Evolutionary conservation across 2,113 vertebrate genomes (phyloP).

Genomic region (Corythornis madagascariensis): DNA sequence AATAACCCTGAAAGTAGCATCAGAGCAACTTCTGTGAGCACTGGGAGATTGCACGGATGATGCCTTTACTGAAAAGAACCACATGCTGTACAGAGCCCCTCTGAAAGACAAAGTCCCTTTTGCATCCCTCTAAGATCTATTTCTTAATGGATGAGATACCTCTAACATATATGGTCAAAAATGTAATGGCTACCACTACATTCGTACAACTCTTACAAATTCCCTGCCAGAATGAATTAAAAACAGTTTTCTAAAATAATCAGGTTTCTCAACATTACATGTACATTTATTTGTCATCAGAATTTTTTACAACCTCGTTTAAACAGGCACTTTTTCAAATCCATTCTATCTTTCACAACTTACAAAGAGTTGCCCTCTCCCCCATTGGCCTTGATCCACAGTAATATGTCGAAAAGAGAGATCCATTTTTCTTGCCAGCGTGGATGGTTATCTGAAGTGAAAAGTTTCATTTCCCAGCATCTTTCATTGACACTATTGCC

Average conservation of each 20-base stretch:
- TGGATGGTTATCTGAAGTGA: slow-evolving; percentile 77
- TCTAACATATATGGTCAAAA: background rate
- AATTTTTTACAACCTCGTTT: slow-evolving; percentile 44
- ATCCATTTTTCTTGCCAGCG: slow-evolving; percentile 77
- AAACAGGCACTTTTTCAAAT: slow-evolving; percentile 53
- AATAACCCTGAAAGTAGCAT: background rate
- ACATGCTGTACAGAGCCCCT: background rate
- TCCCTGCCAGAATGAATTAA: background rate
- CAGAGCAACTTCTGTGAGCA: background rate
- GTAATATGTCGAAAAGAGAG: slow-evolving; percentile 69
- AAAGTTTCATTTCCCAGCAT: slow-evolving; percentile 78
- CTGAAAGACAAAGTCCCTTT: background rate
- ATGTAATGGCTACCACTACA: background rate
- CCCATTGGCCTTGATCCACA: slow-evolving; percentile 57
- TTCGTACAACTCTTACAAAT: background rate
- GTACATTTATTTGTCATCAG: background rate
- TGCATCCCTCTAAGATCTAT: background rate
- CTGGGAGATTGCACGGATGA: background rate
- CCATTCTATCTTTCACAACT: slow-evolving; percentile 44
- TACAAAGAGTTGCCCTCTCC: slow-evolving; percentile 17
- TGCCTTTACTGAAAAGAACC: background rate
- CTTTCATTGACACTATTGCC: slow-evolving; percentile 74
- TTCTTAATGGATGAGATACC: background rate
- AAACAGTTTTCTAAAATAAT: background rate
- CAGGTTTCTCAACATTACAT: background rate